Conservation (phyloP, 2,888 invertebrate genomes). For the Theodoxus fluviatilis region DNA sequence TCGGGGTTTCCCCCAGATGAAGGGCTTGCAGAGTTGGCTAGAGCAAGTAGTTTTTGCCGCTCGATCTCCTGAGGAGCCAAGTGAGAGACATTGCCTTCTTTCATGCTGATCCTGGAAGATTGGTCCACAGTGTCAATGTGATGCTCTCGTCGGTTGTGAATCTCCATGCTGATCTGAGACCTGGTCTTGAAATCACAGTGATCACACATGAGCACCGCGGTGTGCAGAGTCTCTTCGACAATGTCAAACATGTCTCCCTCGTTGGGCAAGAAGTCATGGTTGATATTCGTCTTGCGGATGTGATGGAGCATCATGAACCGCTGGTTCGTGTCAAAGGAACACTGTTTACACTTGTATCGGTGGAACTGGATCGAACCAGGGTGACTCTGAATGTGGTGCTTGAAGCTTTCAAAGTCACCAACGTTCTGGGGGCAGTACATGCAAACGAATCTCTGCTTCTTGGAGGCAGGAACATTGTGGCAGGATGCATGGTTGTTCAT, state of each 20-base stretch:
- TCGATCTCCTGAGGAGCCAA: no score
- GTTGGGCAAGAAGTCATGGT: constrained; percentile 7
- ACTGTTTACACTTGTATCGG: constrained; percentile 35
- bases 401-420: constrained; percentile 35
- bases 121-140: no score
- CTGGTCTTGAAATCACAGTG: constrained; percentile 38
- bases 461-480: constrained; percentile 34
- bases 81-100: not conserved
- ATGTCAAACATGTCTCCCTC: constrained; percentile 33
- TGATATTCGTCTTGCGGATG: constrained; percentile 22
- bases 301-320: constrained; percentile 35
- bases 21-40: constrained; percentile 22
- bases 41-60: no score
- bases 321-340: constrained; percentile 39
- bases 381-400: constrained; percentile 37
- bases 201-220: constrained; percentile 35
- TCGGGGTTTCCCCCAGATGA: constrained; percentile 29
- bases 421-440: constrained; percentile 40
- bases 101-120: not conserved
- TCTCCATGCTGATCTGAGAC: constrained; percentile 35
- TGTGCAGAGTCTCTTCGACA: constrained; percentile 33
- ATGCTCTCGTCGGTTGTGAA: constrained; percentile 36
- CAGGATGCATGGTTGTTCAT: constrained; percentile 35
- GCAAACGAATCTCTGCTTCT: constrained; percentile 37
- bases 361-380: constrained; percentile 38